Evolutionary conservation across 2,113 vertebrate genomes (phyloP).

Genomic region (Stigmatopora argus): DNA sequence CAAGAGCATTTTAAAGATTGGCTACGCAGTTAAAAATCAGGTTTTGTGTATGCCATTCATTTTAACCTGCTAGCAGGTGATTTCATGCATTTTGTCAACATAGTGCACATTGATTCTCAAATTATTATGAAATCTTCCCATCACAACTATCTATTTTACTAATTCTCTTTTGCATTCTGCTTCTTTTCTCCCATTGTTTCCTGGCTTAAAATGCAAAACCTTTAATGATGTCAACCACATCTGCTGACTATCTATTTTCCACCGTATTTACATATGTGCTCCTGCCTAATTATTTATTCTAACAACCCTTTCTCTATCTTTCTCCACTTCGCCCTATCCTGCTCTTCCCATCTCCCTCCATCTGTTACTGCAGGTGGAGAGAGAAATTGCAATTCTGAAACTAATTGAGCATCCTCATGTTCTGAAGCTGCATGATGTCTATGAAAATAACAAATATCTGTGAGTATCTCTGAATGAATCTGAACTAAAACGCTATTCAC

Average conservation of each 20-base stretch:
- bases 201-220: conserved; percentile 1
- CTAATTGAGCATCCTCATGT: conserved; percentile 90
- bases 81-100: not conserved
- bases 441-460: conserved; percentile 96
- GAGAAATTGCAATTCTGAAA: conserved; percentile 92
- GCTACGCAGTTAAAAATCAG: too few species aligned
- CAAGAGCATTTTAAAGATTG: too few species aligned
- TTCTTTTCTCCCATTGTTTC: not conserved
- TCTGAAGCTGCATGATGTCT: conserved; percentile 89
- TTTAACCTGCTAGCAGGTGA: not conserved
- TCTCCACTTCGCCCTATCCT: conserved; percentile 20
- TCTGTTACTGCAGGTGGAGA: conserved; percentile 77
- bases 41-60: too few species aligned
- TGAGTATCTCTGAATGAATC: conserved; percentile 70
- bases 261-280: conserved; percentile 7
- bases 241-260: conserved; percentile 2
- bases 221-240: not conserved
- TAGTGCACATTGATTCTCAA: not conserved
- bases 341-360: conserved; percentile 24
- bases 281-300: conserved; percentile 27
- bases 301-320: conserved; percentile 17
- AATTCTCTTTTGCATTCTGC: not conserved
- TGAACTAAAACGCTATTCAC: conserved; percentile 2
- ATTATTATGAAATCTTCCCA: not conserved
- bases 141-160: not conserved